These are phyloP conservation scores for Anagyrus pseudococci DNA, from an alignment of 2,888 invertebrate species.

Conservation along the genomic window DNA sequence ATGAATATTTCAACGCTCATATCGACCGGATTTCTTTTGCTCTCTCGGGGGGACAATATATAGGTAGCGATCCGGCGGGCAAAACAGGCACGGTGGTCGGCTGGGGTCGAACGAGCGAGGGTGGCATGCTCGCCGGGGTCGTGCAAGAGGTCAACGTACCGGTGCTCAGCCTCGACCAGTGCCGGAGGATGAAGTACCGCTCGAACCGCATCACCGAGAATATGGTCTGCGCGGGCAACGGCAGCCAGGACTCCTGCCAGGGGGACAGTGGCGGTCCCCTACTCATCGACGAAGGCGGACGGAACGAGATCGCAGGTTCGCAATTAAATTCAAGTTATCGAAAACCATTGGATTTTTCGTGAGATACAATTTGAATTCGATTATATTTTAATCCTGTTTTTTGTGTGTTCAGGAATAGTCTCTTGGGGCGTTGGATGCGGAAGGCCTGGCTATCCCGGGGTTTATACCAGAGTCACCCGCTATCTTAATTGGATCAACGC, in stretches of 20 bases:
- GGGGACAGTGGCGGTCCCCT: conserved; percentile 89
- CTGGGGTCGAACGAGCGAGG: conserved; percentile 86
- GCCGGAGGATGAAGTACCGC: conserved; percentile 83
- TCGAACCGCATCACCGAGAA: conserved; percentile 82
- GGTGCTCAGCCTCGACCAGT: conserved; percentile 79
- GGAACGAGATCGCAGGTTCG: conserved; percentile 79
- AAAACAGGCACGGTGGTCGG: conserved; percentile 81
- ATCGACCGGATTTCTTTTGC: too few species aligned
- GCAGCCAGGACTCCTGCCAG: conserved; percentile 85
- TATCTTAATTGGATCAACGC: conserved; percentile 78
- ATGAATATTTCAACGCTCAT: background rate
- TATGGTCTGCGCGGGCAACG: conserved; percentile 86
- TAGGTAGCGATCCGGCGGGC: conserved; percentile 73
- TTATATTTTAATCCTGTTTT: background rate
- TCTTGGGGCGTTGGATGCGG: conserved; percentile 88
- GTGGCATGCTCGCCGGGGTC: conserved; percentile 78
- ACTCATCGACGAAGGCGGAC: conserved; percentile 76
- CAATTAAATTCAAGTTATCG: conserved; percentile 50
- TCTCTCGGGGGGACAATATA: too few species aligned
- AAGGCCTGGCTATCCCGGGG: conserved; percentile 70
- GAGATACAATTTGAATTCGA: background rate
- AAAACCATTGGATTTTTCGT: background rate
- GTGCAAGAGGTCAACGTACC: conserved; percentile 87
- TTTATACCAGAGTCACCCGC: conserved; percentile 74
- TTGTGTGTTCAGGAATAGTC: conserved; percentile 72